Conservation (phyloP, 2,797 vertebrate genomes). For the Bovichtus variegatus region DNA sequence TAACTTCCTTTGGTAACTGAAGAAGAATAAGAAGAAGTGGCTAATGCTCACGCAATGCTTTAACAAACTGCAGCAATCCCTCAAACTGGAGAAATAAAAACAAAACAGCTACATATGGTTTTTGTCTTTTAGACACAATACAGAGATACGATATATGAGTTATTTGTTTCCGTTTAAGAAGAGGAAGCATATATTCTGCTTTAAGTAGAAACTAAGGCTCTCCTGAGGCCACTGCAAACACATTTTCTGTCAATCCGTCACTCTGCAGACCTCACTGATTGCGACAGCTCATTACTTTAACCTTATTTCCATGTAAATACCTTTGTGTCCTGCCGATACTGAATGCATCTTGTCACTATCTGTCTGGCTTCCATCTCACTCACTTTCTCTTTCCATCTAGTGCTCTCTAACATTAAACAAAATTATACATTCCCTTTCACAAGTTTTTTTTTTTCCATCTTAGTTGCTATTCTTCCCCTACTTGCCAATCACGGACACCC, state of each 20-base stretch:
- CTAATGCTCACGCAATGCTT: constrained; percentile 8
- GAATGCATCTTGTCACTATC: constrained; percentile 29
- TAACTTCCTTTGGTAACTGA: not conserved
- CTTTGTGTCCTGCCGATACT: constrained; percentile 26
- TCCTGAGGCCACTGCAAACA: not conserved
- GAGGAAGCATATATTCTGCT: constrained; percentile 1
- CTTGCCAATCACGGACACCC: constrained; percentile 55
- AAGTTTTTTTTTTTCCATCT: constrained; percentile 39
- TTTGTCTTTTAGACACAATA: constrained; percentile 18
- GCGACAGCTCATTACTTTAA: constrained; percentile 51
- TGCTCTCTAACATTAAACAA: constrained; percentile 35
- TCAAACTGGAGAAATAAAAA: constrained; percentile 14
- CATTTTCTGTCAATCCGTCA: constrained; percentile 21
- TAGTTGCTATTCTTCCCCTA: constrained; percentile 30
- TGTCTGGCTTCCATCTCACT: constrained; percentile 19
- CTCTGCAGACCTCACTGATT: constrained; percentile 25
- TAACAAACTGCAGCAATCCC: constrained; percentile 10
- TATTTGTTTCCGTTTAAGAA: constrained; percentile 21
- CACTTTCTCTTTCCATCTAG: constrained; percentile 38
- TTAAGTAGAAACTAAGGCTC: constrained; percentile 10
- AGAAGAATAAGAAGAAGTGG: not conserved
- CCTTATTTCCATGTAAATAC: constrained; percentile 58
- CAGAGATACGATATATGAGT: constrained; percentile 31
- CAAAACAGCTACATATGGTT: constrained; percentile 26
- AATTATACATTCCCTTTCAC: constrained; percentile 59